These are phyloP conservation scores for Eospalax fontanierii DNA, from an alignment of 2,797 vertebrate species.

Conservation along the genomic window DNA sequence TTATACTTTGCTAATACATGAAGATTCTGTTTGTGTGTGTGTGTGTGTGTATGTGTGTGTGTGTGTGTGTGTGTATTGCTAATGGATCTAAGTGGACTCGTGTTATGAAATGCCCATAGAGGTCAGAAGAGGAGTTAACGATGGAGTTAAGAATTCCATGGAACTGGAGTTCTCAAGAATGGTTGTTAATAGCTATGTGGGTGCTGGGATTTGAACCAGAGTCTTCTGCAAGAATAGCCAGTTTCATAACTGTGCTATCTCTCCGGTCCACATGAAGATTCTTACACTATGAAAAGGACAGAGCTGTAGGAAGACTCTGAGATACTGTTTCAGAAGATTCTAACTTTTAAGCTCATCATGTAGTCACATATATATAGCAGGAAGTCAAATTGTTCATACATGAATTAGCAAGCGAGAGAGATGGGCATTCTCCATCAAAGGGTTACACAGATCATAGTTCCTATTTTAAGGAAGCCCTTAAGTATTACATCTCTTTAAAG, in stretches of 20 bases:
- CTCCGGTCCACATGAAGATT: neutral
- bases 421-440: neutral
- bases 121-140: no score
- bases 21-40: no score
- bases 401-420: neutral
- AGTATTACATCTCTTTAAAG: neutral
- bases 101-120: no score
- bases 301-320: neutral
- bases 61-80: no score
- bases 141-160: no score
- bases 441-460: neutral
- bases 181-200: no score
- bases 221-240: no score
- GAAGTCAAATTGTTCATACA: neutral
- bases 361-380: neutral
- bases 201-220: no score
- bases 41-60: no score
- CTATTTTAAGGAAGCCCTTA: neutral
- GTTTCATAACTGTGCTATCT: no score
- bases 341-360: neutral
- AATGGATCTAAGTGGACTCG: no score
- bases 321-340: neutral
- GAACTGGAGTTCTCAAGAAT: no score
- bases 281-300: constrained; percentile 12
- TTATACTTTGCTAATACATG: neutral